Evolutionary conservation across 1,140 invertebrate genomes (phyloP), one percentile per base, ranked within the genome.

Genomic region (Drosophila cardini): DNA sequence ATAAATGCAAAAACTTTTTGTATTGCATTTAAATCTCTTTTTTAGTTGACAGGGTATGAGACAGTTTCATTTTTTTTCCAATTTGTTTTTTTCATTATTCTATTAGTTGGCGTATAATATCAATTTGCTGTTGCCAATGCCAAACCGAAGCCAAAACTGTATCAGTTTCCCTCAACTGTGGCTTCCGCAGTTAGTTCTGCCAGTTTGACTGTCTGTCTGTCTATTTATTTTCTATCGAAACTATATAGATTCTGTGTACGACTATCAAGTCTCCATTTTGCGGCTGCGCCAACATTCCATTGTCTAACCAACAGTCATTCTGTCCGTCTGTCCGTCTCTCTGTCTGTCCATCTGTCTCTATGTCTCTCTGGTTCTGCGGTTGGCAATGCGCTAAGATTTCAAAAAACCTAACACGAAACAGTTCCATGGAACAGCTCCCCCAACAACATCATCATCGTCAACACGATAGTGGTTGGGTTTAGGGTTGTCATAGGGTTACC

Each of bases 281-380:
- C 56, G 61, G 64, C 64, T 85, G 77, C 81, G 77, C 68, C 70
- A 85, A 86, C 83, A 87, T 86, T 86, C 83, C 84, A 75, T 63
- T 79, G 56, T 63, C 64, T 69, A 63, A 76, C 64, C 76, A 73
- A 70, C 69, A 60, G 60, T 80, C 77, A 40, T 36, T 38, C 46
- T 15, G 10, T 48, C n/a, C 1, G 42, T 15, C 15, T 46, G 26
- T 7, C 42, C 16, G 32, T 32, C 9, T 15, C 26, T 10, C n/a
- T 21, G n/a, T 21, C 26, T 15, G 13, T 16, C 9, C 15, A 9
- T 32, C n/a, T 21, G 13, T 26, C 26, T 7, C 13, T 18, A 1
- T 18, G 16, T 34, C 42, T 32, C 11, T 48, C 52, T 18, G 26
- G n/a, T 13, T 60, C 50, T 73, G 71, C 42, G 71, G 71, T 74